phyloP scores from a whole-genome alignment of 2,888 invertebrate genomes.

The Linnaemya tessellans region DNA sequence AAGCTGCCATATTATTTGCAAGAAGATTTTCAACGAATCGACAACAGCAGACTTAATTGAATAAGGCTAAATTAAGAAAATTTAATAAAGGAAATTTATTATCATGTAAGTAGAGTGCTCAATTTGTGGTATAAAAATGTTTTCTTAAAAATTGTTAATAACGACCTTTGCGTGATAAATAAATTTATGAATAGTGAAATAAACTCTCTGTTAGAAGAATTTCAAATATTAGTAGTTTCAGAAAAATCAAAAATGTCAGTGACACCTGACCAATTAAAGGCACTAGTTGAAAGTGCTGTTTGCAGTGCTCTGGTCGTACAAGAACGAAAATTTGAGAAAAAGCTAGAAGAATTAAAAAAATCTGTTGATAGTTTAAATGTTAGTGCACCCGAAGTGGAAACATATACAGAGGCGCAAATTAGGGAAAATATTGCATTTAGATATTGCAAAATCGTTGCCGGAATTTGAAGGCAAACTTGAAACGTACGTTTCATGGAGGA shows the following conservation, averaged over 20 bases:
- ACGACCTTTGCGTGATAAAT: background rate
- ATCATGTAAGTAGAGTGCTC: too few relatives aligned
- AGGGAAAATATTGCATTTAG: too few relatives aligned
- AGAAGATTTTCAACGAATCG: too few relatives aligned
- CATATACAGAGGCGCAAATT: too few relatives aligned
- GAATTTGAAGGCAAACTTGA: too few relatives aligned
- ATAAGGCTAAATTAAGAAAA: conserved; percentile 1
- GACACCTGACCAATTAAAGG: conserved; percentile 5
- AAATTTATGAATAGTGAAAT: conserved; percentile 3
- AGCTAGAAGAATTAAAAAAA: conserved; percentile 15
- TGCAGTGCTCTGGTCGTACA: conserved; percentile 8
- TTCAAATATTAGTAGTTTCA: too few relatives aligned
- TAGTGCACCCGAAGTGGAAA: too few relatives aligned
- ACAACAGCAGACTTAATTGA: too few relatives aligned
- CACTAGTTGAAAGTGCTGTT: conserved; percentile 13
- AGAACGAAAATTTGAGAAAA: conserved; percentile 19
- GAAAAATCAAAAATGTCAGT: background rate
- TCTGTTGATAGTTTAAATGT: background rate
- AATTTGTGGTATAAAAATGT: background rate
- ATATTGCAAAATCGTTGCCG: too few relatives aligned
- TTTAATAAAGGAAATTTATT: background rate
- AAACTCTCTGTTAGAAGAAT: background rate
- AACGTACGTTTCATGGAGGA: too few relatives aligned
- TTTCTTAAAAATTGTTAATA: conserved; percentile 2
- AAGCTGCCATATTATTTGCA: too few relatives aligned